Evolutionary conservation across 2,888 invertebrate species (phyloP), one percentile per base, ranked within the genome.

Genomic region (Bugula neritina): DNA sequence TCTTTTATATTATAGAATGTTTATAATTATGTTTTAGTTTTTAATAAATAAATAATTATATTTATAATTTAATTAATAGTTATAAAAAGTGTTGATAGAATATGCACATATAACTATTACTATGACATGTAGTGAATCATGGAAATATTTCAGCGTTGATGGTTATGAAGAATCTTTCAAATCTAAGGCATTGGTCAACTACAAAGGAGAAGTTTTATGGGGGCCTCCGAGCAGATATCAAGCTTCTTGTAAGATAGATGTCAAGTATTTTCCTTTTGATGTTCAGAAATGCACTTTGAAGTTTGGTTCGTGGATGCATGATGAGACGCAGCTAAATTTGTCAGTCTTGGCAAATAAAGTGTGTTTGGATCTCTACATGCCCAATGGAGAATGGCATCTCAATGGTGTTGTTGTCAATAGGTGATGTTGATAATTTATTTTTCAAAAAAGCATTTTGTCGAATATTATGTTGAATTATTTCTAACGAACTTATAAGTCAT

Each of bases 81-180:
- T n/a, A n/a, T n/a, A n/a, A n/a, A n/a, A n/a, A n/a, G n/a, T n/a
- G n/a, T n/a, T n/a, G n/a, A n/a, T n/a, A n/a, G n/a, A n/a, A n/a
- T n/a, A n/a, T n/a, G n/a, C n/a, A n/a, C n/a, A n/a, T n/a, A n/a
- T n/a, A n/a, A n/a, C n/a, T n/a, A n/a, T n/a, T n/a, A n/a, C n/a
- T n/a, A n/a, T n/a, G n/a, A n/a, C n/a, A n/a, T n/a, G n/a, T n/a
- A n/a, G n/a, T n/a, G n/a, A n/a, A n/a, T n/a, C n/a, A n/a, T n/a
- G n/a, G 43, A 10, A 10, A 10, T 43, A 3, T 76, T 77, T 43
- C 78, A 88, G 87, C 77, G 87, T 87, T 63, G 87, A 88, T 78
- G 87, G 87, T 76, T 86, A 86, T 73, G 85, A 86, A 0, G 84
- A 85, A 0, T 87, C 87, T 1, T 86, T 88, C 85, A 83, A 84